Percentiles rank a stretch among this genome's conserved stretches.
These are phyloP conservation scores for Ianthella basta DNA, from an alignment of 37 sponge, comb jelly and placozoan genomes.

Conservation along the genomic window DNA sequence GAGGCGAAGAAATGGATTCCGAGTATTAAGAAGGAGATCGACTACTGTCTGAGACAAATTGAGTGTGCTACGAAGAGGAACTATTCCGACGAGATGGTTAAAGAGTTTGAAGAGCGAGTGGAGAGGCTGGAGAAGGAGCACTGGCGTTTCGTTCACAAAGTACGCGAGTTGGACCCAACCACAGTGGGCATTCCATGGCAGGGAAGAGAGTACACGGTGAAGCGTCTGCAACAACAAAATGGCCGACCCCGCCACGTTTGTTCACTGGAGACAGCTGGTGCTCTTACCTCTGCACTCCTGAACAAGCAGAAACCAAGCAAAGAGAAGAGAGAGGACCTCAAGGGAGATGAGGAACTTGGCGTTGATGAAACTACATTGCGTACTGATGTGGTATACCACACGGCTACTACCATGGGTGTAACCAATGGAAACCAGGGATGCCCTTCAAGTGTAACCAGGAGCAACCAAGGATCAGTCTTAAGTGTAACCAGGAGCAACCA, in stretches of 20 bases:
- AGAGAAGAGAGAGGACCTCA: neutral
- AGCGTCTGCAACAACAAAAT: conserved; percentile 6
- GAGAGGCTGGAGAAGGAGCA: conserved; percentile 66
- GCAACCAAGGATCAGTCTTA: no score
- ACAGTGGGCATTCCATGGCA: conserved; percentile 66
- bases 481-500: no score
- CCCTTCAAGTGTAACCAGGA: no score
- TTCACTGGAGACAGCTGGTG: neutral
- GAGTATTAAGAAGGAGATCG: conserved; percentile 62
- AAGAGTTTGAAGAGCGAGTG: conserved; percentile 61
- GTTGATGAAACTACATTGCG: neutral
- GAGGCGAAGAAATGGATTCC: conserved; percentile 86
- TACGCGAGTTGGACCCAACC: conserved; percentile 53
- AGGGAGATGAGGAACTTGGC: neutral
- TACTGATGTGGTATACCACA: neutral
- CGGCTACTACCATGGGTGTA: no score
- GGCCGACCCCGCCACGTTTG: neutral
- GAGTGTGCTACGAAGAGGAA: conserved; percentile 47
- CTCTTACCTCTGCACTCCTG: neutral
- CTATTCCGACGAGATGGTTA: conserved; percentile 61
- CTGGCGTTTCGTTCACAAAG: conserved; percentile 58
- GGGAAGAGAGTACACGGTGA: conserved; percentile 59
- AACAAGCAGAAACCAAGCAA: neutral
- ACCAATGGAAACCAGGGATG: no score
- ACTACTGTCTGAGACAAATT: conserved; percentile 60